Conservation (phyloP, 2,888 invertebrate genomes). For the Kryphioiulus occultus region DNA sequence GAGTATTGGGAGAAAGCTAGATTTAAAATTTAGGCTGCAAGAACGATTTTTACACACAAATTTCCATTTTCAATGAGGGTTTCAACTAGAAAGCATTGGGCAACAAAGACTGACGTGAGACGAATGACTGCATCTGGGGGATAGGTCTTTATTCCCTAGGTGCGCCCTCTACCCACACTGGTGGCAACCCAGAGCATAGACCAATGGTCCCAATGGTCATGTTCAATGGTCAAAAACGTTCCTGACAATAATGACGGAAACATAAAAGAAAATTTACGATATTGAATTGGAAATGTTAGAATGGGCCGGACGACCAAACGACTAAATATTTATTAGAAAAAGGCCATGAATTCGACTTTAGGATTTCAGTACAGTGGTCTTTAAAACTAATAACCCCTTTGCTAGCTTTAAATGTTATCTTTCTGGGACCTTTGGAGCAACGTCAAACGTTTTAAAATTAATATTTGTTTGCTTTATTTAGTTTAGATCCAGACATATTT, state of each 20-base stretch:
- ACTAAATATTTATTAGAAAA: background rate
- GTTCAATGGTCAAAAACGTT: too few species aligned
- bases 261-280: background rate
- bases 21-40: conserved; percentile 28
- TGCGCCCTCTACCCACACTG: conserved; percentile 2
- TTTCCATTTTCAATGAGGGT: conserved; percentile 35
- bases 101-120: conserved; percentile 35
- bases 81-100: background rate
- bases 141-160: background rate
- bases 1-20: background rate
- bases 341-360: background rate
- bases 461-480: too few species aligned
- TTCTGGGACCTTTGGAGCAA: too few species aligned
- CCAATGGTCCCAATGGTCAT: too few species aligned
- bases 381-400: too few species aligned
- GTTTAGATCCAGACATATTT: too few species aligned
- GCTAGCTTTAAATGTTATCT: too few species aligned
- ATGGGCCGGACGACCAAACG: background rate
- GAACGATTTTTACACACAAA: conserved; percentile 26
- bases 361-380: too few species aligned
- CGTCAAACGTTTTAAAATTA: too few species aligned
- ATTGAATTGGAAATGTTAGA: conserved; percentile 3
- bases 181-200: background rate
- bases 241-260: background rate
- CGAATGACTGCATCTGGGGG: conserved; percentile 1